These are phyloP conservation scores for Lethrus apterus DNA, from an alignment of 1,140 invertebrate species.

Conservation along the genomic window DNA sequence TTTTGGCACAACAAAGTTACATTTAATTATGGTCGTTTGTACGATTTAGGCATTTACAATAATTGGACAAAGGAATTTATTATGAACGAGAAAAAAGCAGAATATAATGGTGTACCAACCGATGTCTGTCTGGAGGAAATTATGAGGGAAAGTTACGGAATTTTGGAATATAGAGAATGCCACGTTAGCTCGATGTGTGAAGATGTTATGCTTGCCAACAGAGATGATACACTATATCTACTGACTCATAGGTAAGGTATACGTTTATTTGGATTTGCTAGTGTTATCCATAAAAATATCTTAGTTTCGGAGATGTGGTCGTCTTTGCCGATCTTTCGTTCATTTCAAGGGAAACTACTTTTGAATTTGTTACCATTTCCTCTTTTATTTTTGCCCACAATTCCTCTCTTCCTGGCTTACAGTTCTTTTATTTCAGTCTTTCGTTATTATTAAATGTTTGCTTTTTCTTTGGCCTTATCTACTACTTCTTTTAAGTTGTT, in stretches of 20 bases:
- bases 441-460: no score
- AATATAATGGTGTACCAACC: slow-evolving; percentile 9
- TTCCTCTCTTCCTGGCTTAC: not conserved
- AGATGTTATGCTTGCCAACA: slow-evolving; percentile 9
- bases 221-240: slow-evolving; percentile 13
- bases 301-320: no score
- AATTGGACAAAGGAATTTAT: slow-evolving; percentile 12
- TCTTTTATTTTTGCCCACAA: not conserved
- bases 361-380: no score
- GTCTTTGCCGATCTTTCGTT: no score
- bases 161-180: slow-evolving; percentile 7
- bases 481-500: no score
- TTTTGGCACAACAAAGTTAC: slow-evolving; percentile 4
- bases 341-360: no score
- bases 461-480: no score
- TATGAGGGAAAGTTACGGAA: slow-evolving; percentile 6
- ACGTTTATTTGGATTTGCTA: not conserved
- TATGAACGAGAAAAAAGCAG: slow-evolving; percentile 4
- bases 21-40: not conserved
- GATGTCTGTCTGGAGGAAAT: slow-evolving; percentile 16
- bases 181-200: slow-evolving; percentile 4
- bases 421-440: not conserved
- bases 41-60: slow-evolving; percentile 13
- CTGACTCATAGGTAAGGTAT: slow-evolving; percentile 15
- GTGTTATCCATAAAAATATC: no score